These are phyloP conservation scores for Sarcoramphus papa DNA, from an alignment of 2,797 vertebrate species.

Conservation along the genomic window DNA sequence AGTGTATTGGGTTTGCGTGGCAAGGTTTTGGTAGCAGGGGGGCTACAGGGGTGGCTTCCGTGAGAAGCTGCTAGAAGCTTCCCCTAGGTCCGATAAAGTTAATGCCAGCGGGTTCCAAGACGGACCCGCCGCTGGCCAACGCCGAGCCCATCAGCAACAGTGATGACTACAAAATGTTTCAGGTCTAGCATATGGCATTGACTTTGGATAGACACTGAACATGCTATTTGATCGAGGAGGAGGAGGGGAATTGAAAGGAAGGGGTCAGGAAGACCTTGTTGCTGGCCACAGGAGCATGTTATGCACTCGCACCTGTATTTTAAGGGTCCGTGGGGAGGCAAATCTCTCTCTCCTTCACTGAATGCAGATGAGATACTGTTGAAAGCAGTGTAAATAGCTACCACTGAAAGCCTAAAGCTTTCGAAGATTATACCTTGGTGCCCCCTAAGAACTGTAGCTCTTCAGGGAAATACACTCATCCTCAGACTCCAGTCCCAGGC, in stretches of 20 bases:
- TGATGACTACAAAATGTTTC: not conserved
- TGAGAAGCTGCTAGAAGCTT: no score
- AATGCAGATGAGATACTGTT: not conserved
- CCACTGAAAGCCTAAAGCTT: not conserved
- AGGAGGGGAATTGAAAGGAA: not conserved
- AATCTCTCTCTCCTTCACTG: not conserved
- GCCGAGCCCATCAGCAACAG: no score
- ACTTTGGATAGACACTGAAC: not conserved
- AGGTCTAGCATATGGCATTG: not conserved
- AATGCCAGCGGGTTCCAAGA: no score
- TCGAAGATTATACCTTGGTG: not conserved
- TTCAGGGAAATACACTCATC: not conserved
- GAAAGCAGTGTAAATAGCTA: not conserved
- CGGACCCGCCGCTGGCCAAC: no score
- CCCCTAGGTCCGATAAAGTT: no score
- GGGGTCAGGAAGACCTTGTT: not conserved
- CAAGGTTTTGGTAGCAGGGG: no score
- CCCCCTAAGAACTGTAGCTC: not conserved
- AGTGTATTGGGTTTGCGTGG: not conserved
- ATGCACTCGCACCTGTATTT: fast-evolving
- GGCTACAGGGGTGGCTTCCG: no score
- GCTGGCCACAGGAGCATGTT: not conserved
- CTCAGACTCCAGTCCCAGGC: not conserved
- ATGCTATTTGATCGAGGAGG: not conserved
- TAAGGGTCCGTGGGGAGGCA: not conserved